Evolutionary conservation across 2,888 invertebrate genomes (phyloP).

Genomic region (Heliconius aoede): DNA sequence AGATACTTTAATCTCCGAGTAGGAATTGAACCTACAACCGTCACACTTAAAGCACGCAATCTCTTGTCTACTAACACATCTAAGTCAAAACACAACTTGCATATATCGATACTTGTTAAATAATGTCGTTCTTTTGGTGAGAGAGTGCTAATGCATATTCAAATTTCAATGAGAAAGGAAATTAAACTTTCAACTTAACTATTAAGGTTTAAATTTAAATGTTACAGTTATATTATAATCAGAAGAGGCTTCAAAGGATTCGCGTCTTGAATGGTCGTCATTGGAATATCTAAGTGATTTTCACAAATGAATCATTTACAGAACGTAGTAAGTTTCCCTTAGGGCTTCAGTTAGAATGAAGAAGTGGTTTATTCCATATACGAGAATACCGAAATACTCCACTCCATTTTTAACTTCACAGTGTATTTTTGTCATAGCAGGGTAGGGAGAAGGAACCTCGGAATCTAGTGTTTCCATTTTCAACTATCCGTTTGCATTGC

Average conservation of each 20-base stretch:
- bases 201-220: constrained; percentile 47
- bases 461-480: no score
- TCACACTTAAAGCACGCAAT: neutral
- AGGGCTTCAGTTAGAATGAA: constrained; percentile 5
- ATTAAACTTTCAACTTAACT: constrained; percentile 40
- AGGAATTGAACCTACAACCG: no score
- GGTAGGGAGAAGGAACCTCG: no score
- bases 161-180: constrained; percentile 4
- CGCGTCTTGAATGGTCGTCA: constrained; percentile 53
- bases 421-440: no score
- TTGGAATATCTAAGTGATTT: constrained; percentile 64
- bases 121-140: constrained; percentile 34
- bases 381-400: neutral
- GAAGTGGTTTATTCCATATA: neutral
- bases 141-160: constrained; percentile 40
- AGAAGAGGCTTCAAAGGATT: constrained; percentile 53
- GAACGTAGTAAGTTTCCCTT: constrained; percentile 35
- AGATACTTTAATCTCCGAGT: no score
- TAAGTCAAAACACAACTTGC: neutral
- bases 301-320: constrained; percentile 47
- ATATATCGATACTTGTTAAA: constrained; percentile 26
- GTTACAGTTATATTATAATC: constrained; percentile 30
- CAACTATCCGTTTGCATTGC: no score
- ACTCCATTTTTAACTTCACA: neutral
- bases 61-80: no score